Evolutionary conservation across 1,140 invertebrate genomes (phyloP), one percentile per base, ranked within the genome.

Genomic region (Brachionus asplanchnoidis): DNA sequence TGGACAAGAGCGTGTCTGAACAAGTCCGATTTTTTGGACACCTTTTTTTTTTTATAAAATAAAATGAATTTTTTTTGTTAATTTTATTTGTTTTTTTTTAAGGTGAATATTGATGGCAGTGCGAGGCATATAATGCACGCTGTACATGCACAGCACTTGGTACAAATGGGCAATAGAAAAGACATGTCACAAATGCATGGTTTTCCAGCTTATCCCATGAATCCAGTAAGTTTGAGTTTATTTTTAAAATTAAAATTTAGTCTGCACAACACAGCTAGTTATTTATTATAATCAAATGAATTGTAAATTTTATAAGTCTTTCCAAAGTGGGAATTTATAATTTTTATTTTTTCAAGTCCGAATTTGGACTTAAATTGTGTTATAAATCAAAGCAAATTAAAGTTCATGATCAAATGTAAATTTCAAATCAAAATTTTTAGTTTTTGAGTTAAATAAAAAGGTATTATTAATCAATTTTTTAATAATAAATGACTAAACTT

Each of bases 161-260:
- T 84, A 17, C 82, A 84, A 73, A 68, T 68, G 60, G 82, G 82
- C 14, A 68, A 84, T 17, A 26, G 82, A 50, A 68, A 84, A 84
- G 60, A 84, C 32, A 17, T 14, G 32, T 32, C 82, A n/a, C 53
- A 60, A 65, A 73, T 84, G 60, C 82, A 84, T 53, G 7, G 60
- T 9, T 84, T 84, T 70, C 82, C 82, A 3, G 82, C 82, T 8
- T 84, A 50, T 46, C 82, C 82, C 32, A 26, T 60, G 65, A 46
- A 68, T n/a, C n/a, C 28, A n/a, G 60, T 32, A 32, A 50, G 23
- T 28, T 7, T 36, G 32, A 7, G 0, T 36, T 5, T 36, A 7
- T 36, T 36, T 14, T 14, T 1, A 14, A 17, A 50, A 53, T 53
- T 3, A 53, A 53, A n/a, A 17, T 14, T 17, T 53, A 78, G 26